Conservation (phyloP, 1,140 invertebrate species). For the Drosophila carrolli region DNA sequence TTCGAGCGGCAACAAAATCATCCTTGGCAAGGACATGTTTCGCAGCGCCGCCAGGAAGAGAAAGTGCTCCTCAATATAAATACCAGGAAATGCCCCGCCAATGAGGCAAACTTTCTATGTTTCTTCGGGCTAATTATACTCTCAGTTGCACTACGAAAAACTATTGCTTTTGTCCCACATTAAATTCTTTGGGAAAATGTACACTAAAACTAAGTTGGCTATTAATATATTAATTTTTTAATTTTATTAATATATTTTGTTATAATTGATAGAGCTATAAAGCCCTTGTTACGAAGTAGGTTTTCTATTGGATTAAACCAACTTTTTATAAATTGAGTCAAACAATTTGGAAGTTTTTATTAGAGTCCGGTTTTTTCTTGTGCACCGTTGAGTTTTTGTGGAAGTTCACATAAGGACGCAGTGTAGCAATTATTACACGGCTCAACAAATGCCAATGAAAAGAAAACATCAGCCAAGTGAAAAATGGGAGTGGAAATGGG, state of each 20-base stretch:
- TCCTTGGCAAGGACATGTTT: constrained; percentile 5
- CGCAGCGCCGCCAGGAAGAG: neutral
- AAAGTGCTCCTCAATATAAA: constrained; percentile 12
- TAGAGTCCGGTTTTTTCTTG: too few relatives aligned
- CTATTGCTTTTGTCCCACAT: too few relatives aligned
- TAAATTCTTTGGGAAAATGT: too few relatives aligned
- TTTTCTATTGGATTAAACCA: too few relatives aligned
- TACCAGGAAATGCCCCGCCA: constrained; percentile 15
- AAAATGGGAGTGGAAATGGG: constrained; percentile 3
- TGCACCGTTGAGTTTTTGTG: neutral
- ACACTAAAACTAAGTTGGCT: neutral
- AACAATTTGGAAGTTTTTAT: too few relatives aligned
- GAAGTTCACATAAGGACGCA: neutral
- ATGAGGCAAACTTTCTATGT: neutral
- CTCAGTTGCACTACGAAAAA: neutral
- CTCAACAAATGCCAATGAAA: constrained; percentile 53
- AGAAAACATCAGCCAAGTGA: constrained; percentile 55
- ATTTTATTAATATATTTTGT: too few relatives aligned
- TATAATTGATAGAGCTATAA: neutral
- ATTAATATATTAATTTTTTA: too few relatives aligned
- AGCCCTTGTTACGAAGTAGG: too few relatives aligned
- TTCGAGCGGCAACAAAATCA: neutral
- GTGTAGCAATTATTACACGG: constrained; percentile 34
- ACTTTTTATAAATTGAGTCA: too few relatives aligned
- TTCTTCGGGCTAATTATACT: constrained; percentile 7